Percentiles rank a stretch among this genome's conserved stretches.
These are phyloP conservation scores for Varanus salvator DNA, from an alignment of 2,113 vertebrate genomes.

Conservation along the genomic window DNA sequence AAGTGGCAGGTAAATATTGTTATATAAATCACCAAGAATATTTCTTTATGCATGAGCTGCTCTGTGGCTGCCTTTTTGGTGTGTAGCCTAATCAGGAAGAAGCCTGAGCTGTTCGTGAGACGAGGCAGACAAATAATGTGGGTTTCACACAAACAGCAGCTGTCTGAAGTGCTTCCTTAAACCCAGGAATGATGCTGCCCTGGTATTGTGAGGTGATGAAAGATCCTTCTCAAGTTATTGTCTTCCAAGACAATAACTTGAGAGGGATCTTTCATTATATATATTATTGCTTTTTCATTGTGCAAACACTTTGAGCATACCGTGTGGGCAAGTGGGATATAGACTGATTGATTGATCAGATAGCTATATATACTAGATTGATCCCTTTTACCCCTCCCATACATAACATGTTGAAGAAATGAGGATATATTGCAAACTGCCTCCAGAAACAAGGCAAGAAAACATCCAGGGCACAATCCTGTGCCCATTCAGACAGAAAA, in stretches of 20 bases:
- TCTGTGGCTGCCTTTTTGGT: neutral
- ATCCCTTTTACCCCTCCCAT: neutral
- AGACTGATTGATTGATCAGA: no score
- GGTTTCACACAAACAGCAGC: neutral
- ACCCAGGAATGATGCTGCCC: rapidly evolving
- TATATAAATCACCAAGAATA: rapidly evolving
- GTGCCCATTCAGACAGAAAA: no score
- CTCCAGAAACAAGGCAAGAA: neutral
- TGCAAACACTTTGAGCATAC: neutral
- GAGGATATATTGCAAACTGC: neutral
- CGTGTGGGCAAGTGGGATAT: no score
- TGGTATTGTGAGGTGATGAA: neutral
- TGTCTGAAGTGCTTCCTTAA: neutral
- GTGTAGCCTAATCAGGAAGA: neutral
- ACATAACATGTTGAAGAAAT: rapidly evolving
- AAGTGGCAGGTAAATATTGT: neutral
- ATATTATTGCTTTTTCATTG: neutral
- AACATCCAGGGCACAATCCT: neutral
- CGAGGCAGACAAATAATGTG: neutral
- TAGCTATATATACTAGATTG: neutral
- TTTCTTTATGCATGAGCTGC: rapidly evolving
- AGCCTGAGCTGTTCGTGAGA: constrained; percentile 8
- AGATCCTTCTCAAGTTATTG: neutral
- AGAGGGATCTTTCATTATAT: neutral
- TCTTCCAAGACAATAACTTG: neutral